Percentiles rank a stretch among this genome's conserved stretches.
phyloP scores from a whole-genome alignment of 1,140 invertebrate genomes.

The Gryon sp. region DNA sequence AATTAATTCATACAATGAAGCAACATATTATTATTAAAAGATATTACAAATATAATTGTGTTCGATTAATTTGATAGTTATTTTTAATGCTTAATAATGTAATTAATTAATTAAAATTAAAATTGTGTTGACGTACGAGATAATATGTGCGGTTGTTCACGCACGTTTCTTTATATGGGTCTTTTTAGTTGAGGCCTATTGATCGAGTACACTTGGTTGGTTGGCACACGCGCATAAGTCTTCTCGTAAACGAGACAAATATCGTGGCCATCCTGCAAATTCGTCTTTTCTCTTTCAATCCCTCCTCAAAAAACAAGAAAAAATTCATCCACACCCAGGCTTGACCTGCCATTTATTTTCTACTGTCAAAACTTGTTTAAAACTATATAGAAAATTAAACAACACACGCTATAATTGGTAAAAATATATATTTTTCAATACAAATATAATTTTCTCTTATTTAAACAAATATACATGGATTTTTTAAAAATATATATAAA shows the following conservation, averaged over 20 bases:
- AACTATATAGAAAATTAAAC: slow-evolving; percentile 40
- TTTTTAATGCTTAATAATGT: background rate
- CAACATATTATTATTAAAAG: too few species aligned
- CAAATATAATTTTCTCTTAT: too few species aligned
- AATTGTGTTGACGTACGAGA: background rate
- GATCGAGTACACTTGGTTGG: slow-evolving; percentile 76
- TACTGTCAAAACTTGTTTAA: slow-evolving; percentile 31
- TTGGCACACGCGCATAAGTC: slow-evolving; percentile 79
- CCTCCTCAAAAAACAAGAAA: slow-evolving; percentile 49
- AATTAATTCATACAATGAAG: too few species aligned
- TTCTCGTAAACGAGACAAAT: slow-evolving; percentile 79
- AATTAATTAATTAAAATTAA: slow-evolving; percentile 37
- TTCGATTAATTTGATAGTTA: background rate
- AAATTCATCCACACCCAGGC: slow-evolving; percentile 55
- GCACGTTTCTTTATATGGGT: slow-evolving; percentile 70
- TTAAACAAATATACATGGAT: too few species aligned
- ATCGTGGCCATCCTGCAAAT: slow-evolving; percentile 76
- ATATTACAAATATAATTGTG: too few species aligned
- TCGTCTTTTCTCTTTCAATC: slow-evolving; percentile 64
- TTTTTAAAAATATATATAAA: too few species aligned
- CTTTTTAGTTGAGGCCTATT: slow-evolving; percentile 78
- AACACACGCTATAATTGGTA: too few species aligned
- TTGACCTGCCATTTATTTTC: slow-evolving; percentile 34
- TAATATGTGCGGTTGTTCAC: slow-evolving; percentile 37
- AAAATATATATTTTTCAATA: too few species aligned